Evolutionary conservation across 2,888 invertebrate species (phyloP), one percentile per base, ranked within the genome.

Genomic region (Epinotia brunnichana): DNA sequence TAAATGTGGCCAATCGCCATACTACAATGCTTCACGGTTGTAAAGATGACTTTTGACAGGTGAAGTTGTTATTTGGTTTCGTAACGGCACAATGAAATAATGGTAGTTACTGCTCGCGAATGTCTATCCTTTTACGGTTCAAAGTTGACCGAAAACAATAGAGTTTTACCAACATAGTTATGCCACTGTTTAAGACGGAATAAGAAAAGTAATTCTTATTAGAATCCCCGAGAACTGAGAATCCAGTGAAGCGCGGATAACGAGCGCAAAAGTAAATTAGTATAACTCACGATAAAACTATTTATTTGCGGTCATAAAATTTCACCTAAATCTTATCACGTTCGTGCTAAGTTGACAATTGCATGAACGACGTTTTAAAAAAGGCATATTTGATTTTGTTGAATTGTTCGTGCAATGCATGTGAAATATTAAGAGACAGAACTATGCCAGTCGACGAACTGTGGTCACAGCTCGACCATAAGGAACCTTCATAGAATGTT

Each of bases 121-220:
- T 77, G 76, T 78, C 78, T 77, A 75, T 76, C 86, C 85, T 79
- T 86, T 83, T 85, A 84, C 77, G 83, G 87, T 83, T 83, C 85
- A 86, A 85, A 86, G 84, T 86, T 85, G 79, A 83, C 85, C 82
- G 78, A 83, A 81, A 84, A 82, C 81, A 81, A 83, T 74, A 78
- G 79, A 67, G 76, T 78, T 74, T 74, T 75, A 77, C 76, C 72
- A 74, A 64, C 60, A 76, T 76, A 41, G 15, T 2, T 17, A 2
- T 61, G 44, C 60, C 29, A 69, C 57, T 61, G n/a, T 51, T 69
- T 35, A 69, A 74, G 73, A 59, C 57, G 64, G 29, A 73, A 64
- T 75, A 24, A 67, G 74, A 21, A 35, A 35, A 15, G 19, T 63
- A 72, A 44, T 19, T 17, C 29, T 61, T 60, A 44, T 17, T 3